Conservation (phyloP, 1,140 invertebrate genomes). For the Orchesella cincta region DNA sequence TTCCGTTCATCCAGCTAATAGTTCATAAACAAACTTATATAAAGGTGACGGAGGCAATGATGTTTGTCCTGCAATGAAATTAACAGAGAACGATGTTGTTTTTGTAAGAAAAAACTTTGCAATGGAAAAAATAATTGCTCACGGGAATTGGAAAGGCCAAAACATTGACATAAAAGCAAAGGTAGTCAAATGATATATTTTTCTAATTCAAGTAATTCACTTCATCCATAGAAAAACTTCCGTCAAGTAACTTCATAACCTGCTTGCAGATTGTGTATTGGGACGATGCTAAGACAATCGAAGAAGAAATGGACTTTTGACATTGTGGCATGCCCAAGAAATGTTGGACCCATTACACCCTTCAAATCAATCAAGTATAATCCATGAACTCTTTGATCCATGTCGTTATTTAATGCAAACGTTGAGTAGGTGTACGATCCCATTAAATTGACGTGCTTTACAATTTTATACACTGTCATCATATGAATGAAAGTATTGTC, state of each 20-base stretch:
- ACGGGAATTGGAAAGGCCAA: slow-evolving; percentile 32
- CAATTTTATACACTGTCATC: no score
- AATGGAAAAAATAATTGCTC: slow-evolving; percentile 41
- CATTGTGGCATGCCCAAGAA: no score
- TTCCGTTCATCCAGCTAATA: no score
- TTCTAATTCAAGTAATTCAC: neutral
- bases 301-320: slow-evolving; percentile 21
- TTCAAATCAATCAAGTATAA: no score
- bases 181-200: slow-evolving; percentile 2
- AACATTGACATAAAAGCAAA: slow-evolving; percentile 34
- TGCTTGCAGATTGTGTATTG: slow-evolving; percentile 33
- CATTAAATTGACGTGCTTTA: no score
- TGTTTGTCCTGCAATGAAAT: slow-evolving; percentile 40
- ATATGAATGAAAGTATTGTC: no score
- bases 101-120: slow-evolving; percentile 45
- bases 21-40: no score
- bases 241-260: neutral
- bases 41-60: slow-evolving; percentile 48
- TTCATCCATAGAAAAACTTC: neutral
- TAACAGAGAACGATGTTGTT: slow-evolving; percentile 40
- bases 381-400: no score
- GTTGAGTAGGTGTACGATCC: no score
- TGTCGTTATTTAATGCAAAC: no score
- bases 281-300: slow-evolving; percentile 38
- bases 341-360: no score